Evolutionary conservation across 2,113 vertebrate species (phyloP).

Genomic region (Dolichotis patagonum): DNA sequence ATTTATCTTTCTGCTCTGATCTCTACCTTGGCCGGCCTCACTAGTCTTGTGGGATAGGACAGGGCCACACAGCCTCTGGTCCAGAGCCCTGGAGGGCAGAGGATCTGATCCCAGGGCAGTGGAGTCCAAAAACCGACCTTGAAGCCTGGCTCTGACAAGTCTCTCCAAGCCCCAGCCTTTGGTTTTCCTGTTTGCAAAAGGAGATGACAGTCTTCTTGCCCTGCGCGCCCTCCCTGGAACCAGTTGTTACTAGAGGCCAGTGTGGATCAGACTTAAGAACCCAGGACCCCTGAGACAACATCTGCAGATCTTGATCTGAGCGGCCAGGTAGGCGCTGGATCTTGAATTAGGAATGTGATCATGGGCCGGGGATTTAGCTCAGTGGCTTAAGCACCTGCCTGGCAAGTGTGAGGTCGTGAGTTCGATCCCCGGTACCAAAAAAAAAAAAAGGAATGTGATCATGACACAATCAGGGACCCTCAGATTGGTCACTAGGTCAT

Average conservation of each 20-base stretch:
- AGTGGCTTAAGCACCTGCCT: too few relatives aligned
- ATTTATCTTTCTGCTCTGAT: neutral
- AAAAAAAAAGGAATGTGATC: neutral
- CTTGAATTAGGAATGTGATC: neutral
- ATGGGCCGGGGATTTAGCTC: too few relatives aligned
- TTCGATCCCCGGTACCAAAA: too few relatives aligned
- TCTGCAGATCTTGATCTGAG: neutral
- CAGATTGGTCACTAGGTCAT: neutral
- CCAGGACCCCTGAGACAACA: neutral
- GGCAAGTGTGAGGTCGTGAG: too few relatives aligned
- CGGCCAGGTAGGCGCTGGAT: fast-evolving
- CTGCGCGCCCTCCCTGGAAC: neutral
- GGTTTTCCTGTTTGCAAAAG: neutral
- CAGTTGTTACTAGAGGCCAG: neutral
- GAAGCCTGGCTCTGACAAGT: neutral
- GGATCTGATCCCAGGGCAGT: fast-evolving
- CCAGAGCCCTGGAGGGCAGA: fast-evolving
- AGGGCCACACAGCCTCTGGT: neutral
- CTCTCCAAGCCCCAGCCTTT: neutral
- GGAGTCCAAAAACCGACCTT: neutral
- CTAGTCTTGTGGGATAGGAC: neutral
- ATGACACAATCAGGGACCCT: neutral
- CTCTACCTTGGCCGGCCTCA: neutral
- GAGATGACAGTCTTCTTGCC: neutral
- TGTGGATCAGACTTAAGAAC: neutral